Evolutionary conservation across 2,888 invertebrate genomes (phyloP), one percentile per base, ranked within the genome.

Genomic region (Epinotia demarniana): DNA sequence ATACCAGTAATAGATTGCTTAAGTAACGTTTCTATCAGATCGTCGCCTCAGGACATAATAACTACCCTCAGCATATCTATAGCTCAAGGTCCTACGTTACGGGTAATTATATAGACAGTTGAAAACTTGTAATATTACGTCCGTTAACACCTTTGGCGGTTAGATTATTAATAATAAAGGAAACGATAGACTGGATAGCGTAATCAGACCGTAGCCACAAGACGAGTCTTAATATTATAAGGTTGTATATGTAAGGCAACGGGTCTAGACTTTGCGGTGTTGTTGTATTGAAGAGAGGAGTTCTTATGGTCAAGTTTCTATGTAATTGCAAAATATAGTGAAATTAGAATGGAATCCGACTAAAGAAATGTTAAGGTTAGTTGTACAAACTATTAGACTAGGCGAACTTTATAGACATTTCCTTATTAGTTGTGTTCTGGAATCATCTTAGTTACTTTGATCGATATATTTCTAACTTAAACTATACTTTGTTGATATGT

Each of bases 121-220:
- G 57, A n/a, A 57, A 49, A 58, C 23, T 63, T 33, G 43, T 23
- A 55, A 68, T 68, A 57, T n/a, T 60, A 49, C 43, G 60, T 71
- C 70, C 70, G 64, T 75, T 70, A 70, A 71, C 75, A 75, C 75
- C 75, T 75, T 66, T 71, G 75, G 70, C 70, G 75, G 75, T 75
- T 75, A 46, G 58, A 75, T 75, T 75, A 75, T 75, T 69, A 74
- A 74, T 74, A 74, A 69, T 18, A 18, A 69, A 74, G 69, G 69
- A 69, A 74, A 63, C 63, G 74, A 74, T 69, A 57, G 46, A 33
- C 62, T 69, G 18, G 69, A 74, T 69, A 74, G 16, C 43, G 13
- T 57, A 74, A 74, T 74, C 74, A 46, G 74, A 69, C 69, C 74
- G 57, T 58, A 57, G 63, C 74, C 74, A 69, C 74, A 74, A 63